Evolutionary conservation across 2,797 vertebrate species (phyloP).

Genomic region (Spea hammondii): DNA sequence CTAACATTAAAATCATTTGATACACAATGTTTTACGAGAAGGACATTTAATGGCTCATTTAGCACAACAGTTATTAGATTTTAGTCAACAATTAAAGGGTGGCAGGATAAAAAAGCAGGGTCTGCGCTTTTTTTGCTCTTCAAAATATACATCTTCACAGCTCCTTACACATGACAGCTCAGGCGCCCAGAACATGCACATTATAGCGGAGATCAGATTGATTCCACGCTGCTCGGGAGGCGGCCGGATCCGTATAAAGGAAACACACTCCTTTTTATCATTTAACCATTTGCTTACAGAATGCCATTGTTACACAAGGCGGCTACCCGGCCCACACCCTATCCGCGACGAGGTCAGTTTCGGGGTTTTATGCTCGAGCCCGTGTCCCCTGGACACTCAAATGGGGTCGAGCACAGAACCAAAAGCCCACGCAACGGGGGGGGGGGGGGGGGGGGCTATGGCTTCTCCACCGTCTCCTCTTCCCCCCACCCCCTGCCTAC

Average conservation of each 20-base stretch:
- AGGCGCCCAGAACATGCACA: conserved; percentile 46
- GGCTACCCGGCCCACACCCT: not conserved
- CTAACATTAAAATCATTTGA: conserved; percentile 64
- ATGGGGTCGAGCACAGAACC: conserved; percentile 10
- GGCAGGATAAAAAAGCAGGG: conserved; percentile 54
- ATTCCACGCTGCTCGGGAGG: conserved; percentile 44
- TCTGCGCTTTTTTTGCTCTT: conserved; percentile 50
- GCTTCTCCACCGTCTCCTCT: conserved; percentile 9
- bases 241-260: conserved; percentile 41
- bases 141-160: conserved; percentile 54
- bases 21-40: conserved; percentile 60
- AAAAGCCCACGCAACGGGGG: conserved; percentile 13
- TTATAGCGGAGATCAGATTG: conserved; percentile 47
- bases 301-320: not conserved
- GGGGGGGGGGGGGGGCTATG: conserved; percentile 14
- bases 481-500: conserved; percentile 14
- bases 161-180: conserved; percentile 57
- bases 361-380: not conserved
- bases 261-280: conserved; percentile 19
- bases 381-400: conserved; percentile 1
- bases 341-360: not conserved
- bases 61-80: conserved; percentile 68
- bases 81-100: conserved; percentile 68
- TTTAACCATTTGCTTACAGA: conserved; percentile 15
- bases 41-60: conserved; percentile 71